These are phyloP conservation scores for Megalopta genalis DNA, from an alignment of 1,140 invertebrate genomes.

Conservation along the genomic window DNA sequence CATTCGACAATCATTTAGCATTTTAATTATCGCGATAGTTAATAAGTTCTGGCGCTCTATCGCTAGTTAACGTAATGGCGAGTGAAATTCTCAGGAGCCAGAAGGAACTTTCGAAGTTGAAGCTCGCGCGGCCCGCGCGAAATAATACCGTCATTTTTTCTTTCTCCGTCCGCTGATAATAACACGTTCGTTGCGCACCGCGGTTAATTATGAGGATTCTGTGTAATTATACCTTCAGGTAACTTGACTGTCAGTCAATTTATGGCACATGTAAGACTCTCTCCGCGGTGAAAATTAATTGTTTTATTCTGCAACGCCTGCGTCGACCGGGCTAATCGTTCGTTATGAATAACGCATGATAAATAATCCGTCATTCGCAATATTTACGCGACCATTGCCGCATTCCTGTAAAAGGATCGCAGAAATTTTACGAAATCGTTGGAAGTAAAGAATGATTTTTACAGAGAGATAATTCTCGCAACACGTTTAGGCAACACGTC, in stretches of 20 bases:
- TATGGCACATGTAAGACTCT: slow-evolving; percentile 12
- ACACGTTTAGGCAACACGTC: too few relatives aligned
- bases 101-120: background rate
- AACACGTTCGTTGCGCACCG: slow-evolving; percentile 29
- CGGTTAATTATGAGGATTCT: slow-evolving; percentile 34
- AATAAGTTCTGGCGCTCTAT: background rate
- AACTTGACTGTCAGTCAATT: slow-evolving; percentile 34
- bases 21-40: slow-evolving; percentile 5
- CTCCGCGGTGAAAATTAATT: slow-evolving; percentile 20
- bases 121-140: background rate
- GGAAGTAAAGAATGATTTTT: too few relatives aligned
- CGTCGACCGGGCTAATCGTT: background rate
- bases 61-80: slow-evolving; percentile 4
- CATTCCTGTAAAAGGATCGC: background rate
- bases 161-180: slow-evolving; percentile 12
- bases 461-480: too few relatives aligned
- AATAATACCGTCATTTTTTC: slow-evolving; percentile 4
- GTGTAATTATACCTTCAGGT: slow-evolving; percentile 34
- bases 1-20: background rate
- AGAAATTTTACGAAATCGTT: too few relatives aligned
- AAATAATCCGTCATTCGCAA: background rate
- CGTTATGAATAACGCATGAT: slow-evolving; percentile 1
- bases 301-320: slow-evolving; percentile 22
- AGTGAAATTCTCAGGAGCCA: background rate
- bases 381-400: background rate